phyloP scores from a whole-genome alignment of 1,140 invertebrate species.

The Eupristina koningsbergeri region DNA sequence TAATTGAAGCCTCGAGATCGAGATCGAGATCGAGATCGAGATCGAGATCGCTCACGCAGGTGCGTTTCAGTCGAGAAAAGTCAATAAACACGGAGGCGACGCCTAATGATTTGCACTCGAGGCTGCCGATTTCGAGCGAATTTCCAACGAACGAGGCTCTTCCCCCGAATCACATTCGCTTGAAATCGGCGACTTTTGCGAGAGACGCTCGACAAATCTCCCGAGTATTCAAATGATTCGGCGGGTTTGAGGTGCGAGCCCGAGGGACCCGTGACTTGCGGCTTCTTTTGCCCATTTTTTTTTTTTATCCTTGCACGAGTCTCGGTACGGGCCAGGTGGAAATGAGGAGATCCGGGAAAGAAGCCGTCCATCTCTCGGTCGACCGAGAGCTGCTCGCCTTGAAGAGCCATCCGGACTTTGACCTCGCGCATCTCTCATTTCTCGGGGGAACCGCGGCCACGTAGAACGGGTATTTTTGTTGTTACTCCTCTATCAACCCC shows the following conservation, averaged over 20 bases:
- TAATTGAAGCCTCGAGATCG: conserved; percentile 10
- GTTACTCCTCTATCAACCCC: not conserved
- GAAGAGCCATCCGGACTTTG: conserved; percentile 62
- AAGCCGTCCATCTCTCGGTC: conserved; percentile 27
- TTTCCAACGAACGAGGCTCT: not conserved
- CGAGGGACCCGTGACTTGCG: not conserved
- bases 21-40: not conserved
- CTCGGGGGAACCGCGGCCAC: not conserved
- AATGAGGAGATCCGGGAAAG: not conserved
- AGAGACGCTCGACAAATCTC: not conserved
- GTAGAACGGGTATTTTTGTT: not conserved
- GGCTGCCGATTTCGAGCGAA: not conserved
- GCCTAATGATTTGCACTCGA: not conserved
- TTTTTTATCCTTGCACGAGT: not conserved
- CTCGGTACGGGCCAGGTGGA: not conserved
- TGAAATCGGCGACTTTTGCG: not conserved
- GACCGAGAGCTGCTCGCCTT: conserved; percentile 64
- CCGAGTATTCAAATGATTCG: not conserved
- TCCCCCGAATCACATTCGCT: too few species aligned
- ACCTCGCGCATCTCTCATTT: conserved; percentile 53
- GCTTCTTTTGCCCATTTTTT: conserved; percentile 12
- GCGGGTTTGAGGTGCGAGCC: too few species aligned
- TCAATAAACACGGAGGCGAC: not conserved
- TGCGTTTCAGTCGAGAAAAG: not conserved
- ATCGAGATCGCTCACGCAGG: too few species aligned